Conservation (phyloP, 2,888 invertebrate species). For the Microplitis deprimator region DNA sequence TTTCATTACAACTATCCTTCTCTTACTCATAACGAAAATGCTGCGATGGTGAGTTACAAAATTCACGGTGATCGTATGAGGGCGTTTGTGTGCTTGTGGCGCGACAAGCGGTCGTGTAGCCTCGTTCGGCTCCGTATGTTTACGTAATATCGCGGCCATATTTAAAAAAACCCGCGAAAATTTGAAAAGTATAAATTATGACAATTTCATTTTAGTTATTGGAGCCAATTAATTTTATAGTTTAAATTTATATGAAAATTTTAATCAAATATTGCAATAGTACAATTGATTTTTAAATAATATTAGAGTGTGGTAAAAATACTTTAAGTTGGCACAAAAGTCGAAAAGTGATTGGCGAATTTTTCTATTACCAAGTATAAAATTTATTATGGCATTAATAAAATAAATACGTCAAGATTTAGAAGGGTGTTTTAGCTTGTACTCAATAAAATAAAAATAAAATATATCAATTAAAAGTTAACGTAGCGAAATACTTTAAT, state of each 20-base stretch:
- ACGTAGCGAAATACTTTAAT: not conserved
- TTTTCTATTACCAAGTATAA: slow-evolving; percentile 31
- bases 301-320: not conserved
- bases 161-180: slow-evolving; percentile 30
- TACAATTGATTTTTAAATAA: not conserved
- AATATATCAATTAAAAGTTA: not conserved
- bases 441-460: not conserved
- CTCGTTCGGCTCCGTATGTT: slow-evolving; percentile 44
- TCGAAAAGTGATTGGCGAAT: slow-evolving; percentile 29
- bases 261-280: not conserved
- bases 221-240: not conserved
- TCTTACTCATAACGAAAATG: slow-evolving; percentile 22
- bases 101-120: slow-evolving; percentile 62
- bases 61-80: slow-evolving; percentile 45
- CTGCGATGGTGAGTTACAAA: slow-evolving; percentile 19
- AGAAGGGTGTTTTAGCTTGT: not conserved
- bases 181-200: slow-evolving; percentile 18
- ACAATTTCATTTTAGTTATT: not conserved
- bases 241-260: too few species aligned
- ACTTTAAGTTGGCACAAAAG: not conserved
- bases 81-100: slow-evolving; percentile 64
- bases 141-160: slow-evolving; percentile 2
- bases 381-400: not conserved
- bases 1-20: slow-evolving; percentile 28
- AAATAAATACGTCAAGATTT: slow-evolving; percentile 3